Evolutionary conservation across 2,113 vertebrate species (phyloP), one percentile per base, ranked within the genome.

Genomic region (Xenopus laevis): DNA sequence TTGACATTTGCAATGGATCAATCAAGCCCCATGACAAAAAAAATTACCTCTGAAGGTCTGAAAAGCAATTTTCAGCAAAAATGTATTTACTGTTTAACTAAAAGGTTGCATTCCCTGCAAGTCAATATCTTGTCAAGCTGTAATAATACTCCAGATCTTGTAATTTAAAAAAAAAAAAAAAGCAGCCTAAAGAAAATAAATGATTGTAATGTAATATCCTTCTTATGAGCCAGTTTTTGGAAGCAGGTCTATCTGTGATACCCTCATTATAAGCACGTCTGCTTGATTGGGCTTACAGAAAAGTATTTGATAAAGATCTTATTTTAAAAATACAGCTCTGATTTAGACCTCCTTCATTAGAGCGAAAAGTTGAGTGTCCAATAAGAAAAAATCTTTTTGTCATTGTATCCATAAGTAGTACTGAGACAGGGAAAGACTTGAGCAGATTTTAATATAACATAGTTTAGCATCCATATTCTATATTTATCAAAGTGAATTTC

Each of bases 1-100:
- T 60, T 13, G 78, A 79, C 77, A 53, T 57, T 86, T 86, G 89
- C 79, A 83, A 86, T 84, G 78, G 86, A 69, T 64, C 52, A 83
- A 87, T 84, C 80, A 82, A 80, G 71, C 83, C 80, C 79, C 58
- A 33, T 82, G 84, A 77, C 78, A 68, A 21, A 83, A 40, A 27
- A 84, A 79, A 81, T 82, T 86, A 87, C 85, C 88, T 89, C 87
- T 88, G 80, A 88, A 89, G 87, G 83, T 87, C 84, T 82, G 83
- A 79, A 40, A 8, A 74, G 62, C 47, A 63, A 68, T 55, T 55
- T 81, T 79, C 64, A 84, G 85, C 87, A 84, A 78, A 83, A 86
- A 82, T 83, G 86, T 88, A 90, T 89, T 83, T 83, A 82, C 78
- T 60, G 80, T 88, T 85, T 18, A 77, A 62, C 78, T 88, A 91